Base-by-base conservation (phyloP, 2,888 invertebrate genomes). In the Noctua janthe region DNA sequence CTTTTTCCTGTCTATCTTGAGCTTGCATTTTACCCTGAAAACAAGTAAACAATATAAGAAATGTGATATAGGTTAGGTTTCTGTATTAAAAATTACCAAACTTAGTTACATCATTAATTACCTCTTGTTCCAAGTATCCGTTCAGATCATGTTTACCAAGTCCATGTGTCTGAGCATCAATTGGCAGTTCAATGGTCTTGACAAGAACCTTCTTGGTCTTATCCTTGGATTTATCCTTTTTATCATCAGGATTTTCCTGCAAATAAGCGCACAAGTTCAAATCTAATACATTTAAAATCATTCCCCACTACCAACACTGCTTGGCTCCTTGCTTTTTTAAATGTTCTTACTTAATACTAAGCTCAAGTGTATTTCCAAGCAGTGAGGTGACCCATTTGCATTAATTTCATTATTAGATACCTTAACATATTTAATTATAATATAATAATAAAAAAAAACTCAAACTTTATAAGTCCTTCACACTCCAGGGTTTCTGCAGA, bases 1-100 rank as follows among this genome's bases (percentile, higher is more conserved):
- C 99, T 91, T 99, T 99, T 96, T 99, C 99, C 93, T 98, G 98
- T 83, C 98, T 98, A 94, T 99, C 99, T 90, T 98, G 98, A 77
- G 98, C 97, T 91, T 98, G 98, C 98, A 99, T 98, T 95, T 98
- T 98, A 83, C 97, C 97, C 98, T 99, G 92, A 43, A 86, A 82
- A 43, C 20, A 64, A 64, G 6, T 76, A 29, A 73, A 51, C 5
- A 47, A 56, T 17, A 54, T 49, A 0, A 71, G 56, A 59, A 64
- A 74, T 17, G 6, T 13, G 11, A 29, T 35, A 7, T 11, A 35
- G 4, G 49, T 10, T 69, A 3, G 1, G 29, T 29, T 49, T 39
- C 23, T 29, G n/a, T 71, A 54, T 49, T 54, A 47, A 54, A 54
- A 8, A 80, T 35, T 59, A 67, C 35, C 17, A 56, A 69, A 59